Conservation (phyloP, 2,797 vertebrate genomes). For the Sitta carolinensis region DNA sequence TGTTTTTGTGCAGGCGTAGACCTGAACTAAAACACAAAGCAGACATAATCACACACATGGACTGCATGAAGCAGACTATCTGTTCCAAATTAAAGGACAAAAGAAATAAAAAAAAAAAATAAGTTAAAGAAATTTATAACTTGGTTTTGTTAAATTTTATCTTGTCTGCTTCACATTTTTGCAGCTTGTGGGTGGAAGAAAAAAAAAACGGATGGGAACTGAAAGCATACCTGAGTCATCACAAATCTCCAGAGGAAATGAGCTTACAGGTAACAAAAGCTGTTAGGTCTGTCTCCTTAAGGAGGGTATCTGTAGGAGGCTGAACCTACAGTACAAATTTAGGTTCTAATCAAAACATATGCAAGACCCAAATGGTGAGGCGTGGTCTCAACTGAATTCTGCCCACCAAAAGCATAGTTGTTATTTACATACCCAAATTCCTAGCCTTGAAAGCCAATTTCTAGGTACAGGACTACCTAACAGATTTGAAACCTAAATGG, state of each 20-base stretch:
- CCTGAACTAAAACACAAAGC: background rate
- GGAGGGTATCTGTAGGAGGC: background rate
- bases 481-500: background rate
- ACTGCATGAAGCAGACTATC: background rate
- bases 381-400: background rate
- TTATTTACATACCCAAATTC: background rate
- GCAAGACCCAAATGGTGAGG: background rate
- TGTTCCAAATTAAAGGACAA: background rate
- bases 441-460: background rate
- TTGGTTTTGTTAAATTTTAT: background rate
- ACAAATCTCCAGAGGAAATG: background rate
- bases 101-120: background rate
- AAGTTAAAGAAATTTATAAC: background rate
- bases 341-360: background rate
- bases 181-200: background rate
- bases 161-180: background rate
- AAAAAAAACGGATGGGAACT: background rate
- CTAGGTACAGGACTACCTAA: background rate
- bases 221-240: conserved; percentile 3
- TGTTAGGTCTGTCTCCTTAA: background rate
- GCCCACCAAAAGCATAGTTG: background rate
- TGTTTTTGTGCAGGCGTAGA: background rate
- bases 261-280: background rate
- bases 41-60: background rate
- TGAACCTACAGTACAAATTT: background rate